Conservation (phyloP, 2,888 invertebrate genomes). For the Drosophila melanocephala region DNA sequence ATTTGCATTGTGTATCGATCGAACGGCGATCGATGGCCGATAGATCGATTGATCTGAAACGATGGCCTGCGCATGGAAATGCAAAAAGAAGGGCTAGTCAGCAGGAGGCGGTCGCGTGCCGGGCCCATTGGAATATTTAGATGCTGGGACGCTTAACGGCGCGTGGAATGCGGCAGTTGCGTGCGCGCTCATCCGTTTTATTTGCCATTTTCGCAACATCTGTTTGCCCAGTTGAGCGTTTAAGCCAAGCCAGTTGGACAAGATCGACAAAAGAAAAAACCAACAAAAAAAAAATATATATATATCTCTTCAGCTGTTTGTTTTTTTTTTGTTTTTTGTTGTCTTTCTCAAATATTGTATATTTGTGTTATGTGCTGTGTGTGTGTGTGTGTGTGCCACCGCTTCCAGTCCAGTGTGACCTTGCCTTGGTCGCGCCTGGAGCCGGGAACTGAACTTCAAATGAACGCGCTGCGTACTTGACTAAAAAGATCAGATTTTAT, state of each 20-base stretch:
- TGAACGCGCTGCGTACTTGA: conserved; percentile 3
- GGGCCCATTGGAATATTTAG: conserved; percentile 26
- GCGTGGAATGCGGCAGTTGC: conserved; percentile 49
- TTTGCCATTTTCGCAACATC: conserved; percentile 70
- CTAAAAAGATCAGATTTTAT: conserved; percentile 1
- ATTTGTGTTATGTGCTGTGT: not conserved
- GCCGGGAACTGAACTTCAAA: conserved; percentile 20
- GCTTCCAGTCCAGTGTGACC: conserved; percentile 21
- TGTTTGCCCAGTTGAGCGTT: conserved; percentile 52
- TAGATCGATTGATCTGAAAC: conserved; percentile 43
- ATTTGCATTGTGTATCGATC: conserved; percentile 49
- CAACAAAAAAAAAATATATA: not conserved
- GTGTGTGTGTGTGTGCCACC: not conserved
- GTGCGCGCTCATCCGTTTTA: conserved; percentile 56
- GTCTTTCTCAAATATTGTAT: not conserved
- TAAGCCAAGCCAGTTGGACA: not conserved
- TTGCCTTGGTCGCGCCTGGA: conserved; percentile 17
- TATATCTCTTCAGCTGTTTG: conserved; percentile 19
- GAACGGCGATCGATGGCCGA: conserved; percentile 48
- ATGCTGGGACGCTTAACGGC: conserved; percentile 32
- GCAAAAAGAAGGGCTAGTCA: conserved; percentile 24
- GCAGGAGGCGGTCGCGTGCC: conserved; percentile 29
- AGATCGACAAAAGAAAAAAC: conserved; percentile 3
- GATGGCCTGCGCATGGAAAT: conserved; percentile 9
- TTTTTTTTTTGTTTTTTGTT: not conserved